Evolutionary conservation across 1,140 invertebrate genomes (phyloP).

Genomic region (Danaus plexippus): DNA sequence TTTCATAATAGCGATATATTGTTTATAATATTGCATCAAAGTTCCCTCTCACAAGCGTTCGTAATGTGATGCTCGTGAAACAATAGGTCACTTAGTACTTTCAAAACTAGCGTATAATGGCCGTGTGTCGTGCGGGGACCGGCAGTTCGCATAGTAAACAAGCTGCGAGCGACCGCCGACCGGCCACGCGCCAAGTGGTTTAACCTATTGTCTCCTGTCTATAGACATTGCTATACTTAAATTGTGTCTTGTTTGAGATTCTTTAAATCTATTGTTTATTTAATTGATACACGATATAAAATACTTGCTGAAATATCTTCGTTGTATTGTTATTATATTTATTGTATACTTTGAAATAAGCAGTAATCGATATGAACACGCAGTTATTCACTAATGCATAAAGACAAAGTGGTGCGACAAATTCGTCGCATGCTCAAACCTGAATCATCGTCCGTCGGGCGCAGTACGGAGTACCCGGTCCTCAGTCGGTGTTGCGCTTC

Average conservation of each 20-base stretch:
- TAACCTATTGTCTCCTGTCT: no score
- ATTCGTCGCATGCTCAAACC: constrained; percentile 5
- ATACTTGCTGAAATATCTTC: no score
- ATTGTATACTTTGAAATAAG: no score
- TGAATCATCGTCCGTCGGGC: constrained; percentile 1
- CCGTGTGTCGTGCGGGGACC: constrained; percentile 36
- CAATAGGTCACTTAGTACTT: constrained; percentile 48
- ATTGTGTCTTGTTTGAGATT: no score
- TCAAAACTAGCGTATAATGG: constrained; percentile 45
- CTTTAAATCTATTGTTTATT: no score
- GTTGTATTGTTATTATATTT: no score
- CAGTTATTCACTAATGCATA: no score
- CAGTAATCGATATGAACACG: no score
- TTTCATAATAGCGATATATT: neutral
- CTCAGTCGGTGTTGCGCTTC: constrained; percentile 45
- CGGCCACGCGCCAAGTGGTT: no score
- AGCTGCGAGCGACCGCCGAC: constrained; percentile 12
- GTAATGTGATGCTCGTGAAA: constrained; percentile 37
- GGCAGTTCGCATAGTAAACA: constrained; percentile 52
- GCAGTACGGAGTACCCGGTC: constrained; percentile 14
- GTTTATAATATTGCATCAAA: constrained; percentile 7
- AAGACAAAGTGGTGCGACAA: constrained; percentile 12
- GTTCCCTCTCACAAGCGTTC: constrained; percentile 25
- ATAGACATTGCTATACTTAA: no score
- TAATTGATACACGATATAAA: no score